Evolutionary conservation across 2,797 vertebrate genomes (phyloP).

Genomic region (Coregonus ussuriensis): DNA sequence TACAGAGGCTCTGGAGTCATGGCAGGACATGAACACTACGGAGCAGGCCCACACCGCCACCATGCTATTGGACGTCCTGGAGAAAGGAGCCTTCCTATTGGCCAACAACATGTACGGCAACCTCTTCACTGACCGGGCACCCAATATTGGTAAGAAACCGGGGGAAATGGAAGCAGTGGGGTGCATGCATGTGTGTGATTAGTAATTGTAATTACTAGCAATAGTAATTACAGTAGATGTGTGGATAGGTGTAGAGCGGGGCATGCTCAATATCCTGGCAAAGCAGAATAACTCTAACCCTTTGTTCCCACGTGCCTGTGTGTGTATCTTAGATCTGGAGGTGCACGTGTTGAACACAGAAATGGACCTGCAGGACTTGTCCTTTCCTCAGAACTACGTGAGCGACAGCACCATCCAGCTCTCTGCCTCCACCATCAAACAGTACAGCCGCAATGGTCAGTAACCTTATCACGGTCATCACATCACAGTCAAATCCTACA

Average conservation of each 20-base stretch:
- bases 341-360: constrained; percentile 92
- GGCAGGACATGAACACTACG: constrained; percentile 93
- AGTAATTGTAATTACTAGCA: background rate
- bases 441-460: constrained; percentile 95
- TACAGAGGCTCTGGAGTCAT: constrained; percentile 86
- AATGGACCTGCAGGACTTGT: constrained; percentile 87
- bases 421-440: constrained; percentile 92
- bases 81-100: constrained; percentile 92
- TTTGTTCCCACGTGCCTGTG: background rate
- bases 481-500: background rate
- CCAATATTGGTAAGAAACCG: constrained; percentile 73
- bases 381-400: constrained; percentile 87
- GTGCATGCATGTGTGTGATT: constrained; percentile 1
- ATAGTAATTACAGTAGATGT: no score
- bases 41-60: constrained; percentile 95
- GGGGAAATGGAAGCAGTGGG: background rate
- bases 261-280: background rate
- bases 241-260: no score
- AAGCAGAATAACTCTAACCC: background rate
- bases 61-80: constrained; percentile 91
- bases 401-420: constrained; percentile 91
- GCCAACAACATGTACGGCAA: constrained; percentile 93
- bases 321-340: constrained; percentile 79
- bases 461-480: background rate
- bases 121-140: constrained; percentile 72